Percentiles rank a stretch among this genome's conserved stretches.
These are phyloP conservation scores for Plusia festucae DNA, from an alignment of 2,888 invertebrate genomes.

Conservation along the genomic window DNA sequence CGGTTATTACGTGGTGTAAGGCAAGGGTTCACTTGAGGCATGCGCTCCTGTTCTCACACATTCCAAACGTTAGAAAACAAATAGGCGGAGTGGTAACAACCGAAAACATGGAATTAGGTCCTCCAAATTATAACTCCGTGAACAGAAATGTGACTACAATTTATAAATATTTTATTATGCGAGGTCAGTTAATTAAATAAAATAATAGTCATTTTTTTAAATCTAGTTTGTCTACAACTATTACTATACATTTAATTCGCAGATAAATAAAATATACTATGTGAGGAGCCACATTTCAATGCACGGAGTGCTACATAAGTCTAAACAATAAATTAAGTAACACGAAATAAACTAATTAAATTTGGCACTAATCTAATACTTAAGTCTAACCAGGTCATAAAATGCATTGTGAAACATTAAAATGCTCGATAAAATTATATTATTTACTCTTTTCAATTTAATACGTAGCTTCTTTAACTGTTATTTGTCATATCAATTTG, in stretches of 20 bases:
- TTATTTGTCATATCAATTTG: constrained; percentile 19
- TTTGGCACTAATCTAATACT: constrained; percentile 87
- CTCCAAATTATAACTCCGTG: constrained; percentile 62
- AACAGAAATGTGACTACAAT: constrained; percentile 27
- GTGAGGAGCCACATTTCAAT: constrained; percentile 26
- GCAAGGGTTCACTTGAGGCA: constrained; percentile 53
- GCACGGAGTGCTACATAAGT: constrained; percentile 36
- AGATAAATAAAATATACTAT: neutral
- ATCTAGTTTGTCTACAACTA: neutral
- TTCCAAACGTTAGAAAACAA: constrained; percentile 49
- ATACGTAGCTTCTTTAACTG: constrained; percentile 17
- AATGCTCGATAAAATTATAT: constrained; percentile 53
- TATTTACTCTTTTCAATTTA: constrained; percentile 17
- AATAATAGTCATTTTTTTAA: neutral
- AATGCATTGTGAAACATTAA: constrained; percentile 67
- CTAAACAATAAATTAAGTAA: constrained; percentile 86
- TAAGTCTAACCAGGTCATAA: constrained; percentile 65
- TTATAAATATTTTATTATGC: constrained; percentile 14
- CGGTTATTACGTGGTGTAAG: constrained; percentile 54
- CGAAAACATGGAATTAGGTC: constrained; percentile 69
- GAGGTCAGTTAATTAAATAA: neutral
- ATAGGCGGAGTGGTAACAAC: constrained; percentile 81
- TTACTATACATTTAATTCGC: neutral
- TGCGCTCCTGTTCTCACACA: constrained; percentile 44
- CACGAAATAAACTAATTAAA: constrained; percentile 70